Evolutionary conservation across 1,140 invertebrate genomes (phyloP).

Genomic region (Rhopalosiphum padi): DNA sequence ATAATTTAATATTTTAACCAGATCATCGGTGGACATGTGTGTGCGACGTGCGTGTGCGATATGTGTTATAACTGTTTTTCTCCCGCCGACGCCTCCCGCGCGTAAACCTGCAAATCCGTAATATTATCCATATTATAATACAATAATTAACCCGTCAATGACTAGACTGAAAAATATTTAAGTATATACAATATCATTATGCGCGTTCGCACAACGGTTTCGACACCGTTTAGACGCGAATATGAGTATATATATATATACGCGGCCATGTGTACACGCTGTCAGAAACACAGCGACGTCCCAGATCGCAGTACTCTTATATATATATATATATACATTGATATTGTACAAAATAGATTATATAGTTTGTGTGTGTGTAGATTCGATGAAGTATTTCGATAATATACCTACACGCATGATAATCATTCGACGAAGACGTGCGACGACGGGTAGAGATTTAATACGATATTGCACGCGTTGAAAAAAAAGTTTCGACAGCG

Average conservation of each 20-base stretch:
- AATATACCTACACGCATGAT: background rate
- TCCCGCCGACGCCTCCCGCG: background rate
- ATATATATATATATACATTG: background rate
- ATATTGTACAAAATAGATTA: background rate
- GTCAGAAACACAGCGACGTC: background rate
- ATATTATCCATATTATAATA: background rate
- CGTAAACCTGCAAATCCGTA: background rate
- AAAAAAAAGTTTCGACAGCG: background rate
- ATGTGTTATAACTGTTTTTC: slow-evolving; percentile 11
- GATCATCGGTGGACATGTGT: background rate
- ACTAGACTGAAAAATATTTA: background rate
- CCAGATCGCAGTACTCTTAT: background rate
- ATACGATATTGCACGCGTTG: background rate
- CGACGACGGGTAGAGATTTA: background rate
- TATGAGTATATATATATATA: background rate
- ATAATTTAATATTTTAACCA: background rate
- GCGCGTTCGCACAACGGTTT: background rate
- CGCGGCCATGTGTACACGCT: background rate
- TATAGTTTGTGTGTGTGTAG: background rate
- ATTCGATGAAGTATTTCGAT: background rate
- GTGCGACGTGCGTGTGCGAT: background rate
- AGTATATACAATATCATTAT: background rate
- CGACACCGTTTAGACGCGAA: background rate
- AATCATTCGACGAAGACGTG: background rate
- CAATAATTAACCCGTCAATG: slow-evolving; percentile 13